Evolutionary conservation across 2,888 invertebrate genomes (phyloP).

Genomic region (Panopea generosa): DNA sequence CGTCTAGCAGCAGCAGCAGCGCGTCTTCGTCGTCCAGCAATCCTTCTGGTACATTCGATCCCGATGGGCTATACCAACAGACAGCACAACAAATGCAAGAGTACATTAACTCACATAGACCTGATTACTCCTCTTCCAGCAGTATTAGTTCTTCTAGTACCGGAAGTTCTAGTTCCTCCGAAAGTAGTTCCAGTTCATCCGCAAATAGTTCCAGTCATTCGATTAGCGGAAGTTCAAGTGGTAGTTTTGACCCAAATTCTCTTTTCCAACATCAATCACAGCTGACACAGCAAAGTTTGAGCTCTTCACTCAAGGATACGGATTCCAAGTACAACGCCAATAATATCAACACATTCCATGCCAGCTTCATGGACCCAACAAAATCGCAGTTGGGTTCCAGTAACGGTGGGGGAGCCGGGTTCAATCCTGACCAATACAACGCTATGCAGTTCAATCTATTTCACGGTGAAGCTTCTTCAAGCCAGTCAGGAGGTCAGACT

Average conservation of each 20-base stretch:
- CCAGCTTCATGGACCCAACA: conserved; percentile 33
- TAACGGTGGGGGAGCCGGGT: conserved; percentile 33
- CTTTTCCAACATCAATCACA: conserved; percentile 35
- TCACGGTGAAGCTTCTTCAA: conserved; percentile 8
- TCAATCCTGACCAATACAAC: conserved; percentile 44
- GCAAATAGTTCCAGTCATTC: no score
- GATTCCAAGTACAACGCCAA: conserved; percentile 37
- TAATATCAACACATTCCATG: conserved; percentile 31
- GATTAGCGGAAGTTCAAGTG: conserved; percentile 6
- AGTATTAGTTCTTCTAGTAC: background rate
- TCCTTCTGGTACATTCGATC: conserved; percentile 17
- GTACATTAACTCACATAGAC: conserved; percentile 12
- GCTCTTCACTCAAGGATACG: conserved; percentile 24
- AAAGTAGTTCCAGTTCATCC: conserved; percentile 1
- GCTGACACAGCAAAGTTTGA: conserved; percentile 27
- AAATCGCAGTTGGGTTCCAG: conserved; percentile 34
- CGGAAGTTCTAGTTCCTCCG: no score
- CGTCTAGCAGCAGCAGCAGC: no score
- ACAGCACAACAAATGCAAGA: conserved; percentile 28
- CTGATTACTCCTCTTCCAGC: background rate
- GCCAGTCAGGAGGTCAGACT: conserved; percentile 15
- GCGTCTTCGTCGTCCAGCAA: no score
- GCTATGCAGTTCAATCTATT: conserved; percentile 39
- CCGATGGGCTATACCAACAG: conserved; percentile 26
- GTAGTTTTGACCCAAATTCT: conserved; percentile 36